Percentiles rank a stretch among this genome's conserved stretches.
phyloP scores from a whole-genome alignment of 2,888 invertebrate species.

The Fragum fragum region DNA sequence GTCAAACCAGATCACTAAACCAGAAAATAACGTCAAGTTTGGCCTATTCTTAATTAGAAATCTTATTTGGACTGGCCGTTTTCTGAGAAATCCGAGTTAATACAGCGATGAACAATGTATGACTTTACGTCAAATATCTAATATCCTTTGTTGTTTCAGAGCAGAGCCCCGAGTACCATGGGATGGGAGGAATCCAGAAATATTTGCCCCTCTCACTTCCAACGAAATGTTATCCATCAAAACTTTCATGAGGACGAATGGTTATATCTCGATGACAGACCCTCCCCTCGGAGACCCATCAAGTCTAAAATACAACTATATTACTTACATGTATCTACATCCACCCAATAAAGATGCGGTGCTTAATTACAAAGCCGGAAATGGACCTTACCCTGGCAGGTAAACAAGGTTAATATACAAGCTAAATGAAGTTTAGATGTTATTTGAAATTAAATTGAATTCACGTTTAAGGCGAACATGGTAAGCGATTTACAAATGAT shows the following conservation, averaged over 20 bases:
- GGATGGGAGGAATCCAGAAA: conserved; percentile 51
- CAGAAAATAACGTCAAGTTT: too few relatives aligned
- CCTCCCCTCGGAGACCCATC: conserved; percentile 45
- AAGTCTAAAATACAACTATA: conserved; percentile 53
- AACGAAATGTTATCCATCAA: conserved; percentile 56
- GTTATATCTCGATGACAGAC: conserved; percentile 42
- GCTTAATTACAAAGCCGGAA: conserved; percentile 35
- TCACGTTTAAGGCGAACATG: too few relatives aligned
- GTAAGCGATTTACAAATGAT: too few relatives aligned
- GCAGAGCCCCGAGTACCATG: conserved; percentile 34
- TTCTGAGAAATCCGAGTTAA: too few relatives aligned
- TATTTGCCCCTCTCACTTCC: conserved; percentile 56
- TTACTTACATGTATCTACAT: conserved; percentile 48
- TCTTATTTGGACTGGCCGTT: too few relatives aligned
- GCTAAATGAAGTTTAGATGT: too few relatives aligned
- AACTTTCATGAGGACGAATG: conserved; percentile 43
- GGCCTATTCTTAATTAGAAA: too few relatives aligned
- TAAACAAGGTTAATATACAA: too few relatives aligned
- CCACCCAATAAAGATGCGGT: conserved; percentile 56
- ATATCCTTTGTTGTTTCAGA: conserved; percentile 22
- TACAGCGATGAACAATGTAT: too few relatives aligned
- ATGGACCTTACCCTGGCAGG: conserved; percentile 53
- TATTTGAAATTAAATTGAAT: too few relatives aligned
- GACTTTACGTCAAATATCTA: too few relatives aligned
- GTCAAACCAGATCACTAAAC: too few relatives aligned